phyloP scores from a whole-genome alignment of 2,113 vertebrate genomes.

The Chrysochloris asiatica region DNA sequence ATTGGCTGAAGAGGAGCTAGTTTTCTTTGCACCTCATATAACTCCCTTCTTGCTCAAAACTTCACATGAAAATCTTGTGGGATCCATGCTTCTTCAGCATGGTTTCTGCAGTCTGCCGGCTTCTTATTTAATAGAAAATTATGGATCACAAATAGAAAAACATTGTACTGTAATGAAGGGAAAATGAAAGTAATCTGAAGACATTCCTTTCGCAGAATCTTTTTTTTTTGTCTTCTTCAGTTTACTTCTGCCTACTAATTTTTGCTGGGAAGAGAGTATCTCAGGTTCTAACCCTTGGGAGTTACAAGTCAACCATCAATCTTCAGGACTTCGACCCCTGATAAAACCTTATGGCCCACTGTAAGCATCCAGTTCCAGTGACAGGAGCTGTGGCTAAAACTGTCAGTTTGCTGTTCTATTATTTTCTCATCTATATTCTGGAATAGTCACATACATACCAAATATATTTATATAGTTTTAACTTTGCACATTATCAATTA shows the following conservation, averaged over 20 bases:
- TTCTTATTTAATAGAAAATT: neutral
- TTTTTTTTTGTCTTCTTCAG: neutral
- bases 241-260: neutral
- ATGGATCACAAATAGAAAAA: neutral
- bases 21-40: no score
- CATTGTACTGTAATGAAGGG: neutral
- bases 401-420: neutral
- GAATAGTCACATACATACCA: neutral
- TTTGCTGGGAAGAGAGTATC: neutral
- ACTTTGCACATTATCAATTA: neutral
- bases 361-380: neutral
- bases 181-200: neutral
- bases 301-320: neutral
- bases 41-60: neutral
- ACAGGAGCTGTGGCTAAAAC: neutral
- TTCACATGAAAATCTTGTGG: neutral
- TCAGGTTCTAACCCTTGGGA: neutral
- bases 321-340: neutral
- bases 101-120: neutral
- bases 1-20: no score
- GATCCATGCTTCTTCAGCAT: rapidly evolving
- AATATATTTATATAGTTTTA: neutral
- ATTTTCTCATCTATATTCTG: neutral
- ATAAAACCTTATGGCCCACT: neutral
- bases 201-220: neutral